phyloP scores from a whole-genome alignment of 2,113 vertebrate species.

The Cariama cristata region DNA sequence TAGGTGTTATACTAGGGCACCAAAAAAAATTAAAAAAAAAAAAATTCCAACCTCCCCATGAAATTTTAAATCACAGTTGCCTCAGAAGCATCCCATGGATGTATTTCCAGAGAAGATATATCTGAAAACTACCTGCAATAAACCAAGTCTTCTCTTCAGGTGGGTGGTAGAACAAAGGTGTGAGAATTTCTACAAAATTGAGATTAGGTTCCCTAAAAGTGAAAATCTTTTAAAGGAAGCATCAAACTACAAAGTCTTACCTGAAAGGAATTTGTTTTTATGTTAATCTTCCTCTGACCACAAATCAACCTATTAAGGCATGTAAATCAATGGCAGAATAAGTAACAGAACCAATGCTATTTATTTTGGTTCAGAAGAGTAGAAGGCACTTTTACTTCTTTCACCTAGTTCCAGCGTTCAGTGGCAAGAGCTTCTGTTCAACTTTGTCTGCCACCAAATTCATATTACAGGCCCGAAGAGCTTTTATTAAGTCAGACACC shows the following conservation, averaged over 20 bases:
- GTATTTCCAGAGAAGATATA: background rate
- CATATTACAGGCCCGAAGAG: conserved; percentile 74
- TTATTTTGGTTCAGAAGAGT: background rate
- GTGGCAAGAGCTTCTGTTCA: conserved; percentile 2
- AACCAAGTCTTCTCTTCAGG: background rate
- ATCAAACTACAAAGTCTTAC: background rate
- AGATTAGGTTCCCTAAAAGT: background rate
- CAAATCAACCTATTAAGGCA: background rate
- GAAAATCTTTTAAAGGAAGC: background rate
- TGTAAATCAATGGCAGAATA: background rate
- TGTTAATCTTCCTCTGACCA: background rate
- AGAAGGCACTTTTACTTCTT: background rate
- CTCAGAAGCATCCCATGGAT: background rate
- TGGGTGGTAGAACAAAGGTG: background rate
- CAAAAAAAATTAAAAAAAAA: background rate
- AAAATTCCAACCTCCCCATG: fast-evolving
- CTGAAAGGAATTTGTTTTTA: background rate
- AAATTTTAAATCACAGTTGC: background rate
- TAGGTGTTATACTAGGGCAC: background rate
- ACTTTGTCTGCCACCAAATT: conserved; percentile 85
- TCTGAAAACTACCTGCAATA: background rate
- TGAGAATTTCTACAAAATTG: background rate
- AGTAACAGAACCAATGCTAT: background rate
- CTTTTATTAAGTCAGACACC: conserved; percentile 67
- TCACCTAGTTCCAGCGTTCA: background rate